Base-by-base conservation (phyloP, 1,140 invertebrate species). In the Plectrocnemia conspersa region DNA sequence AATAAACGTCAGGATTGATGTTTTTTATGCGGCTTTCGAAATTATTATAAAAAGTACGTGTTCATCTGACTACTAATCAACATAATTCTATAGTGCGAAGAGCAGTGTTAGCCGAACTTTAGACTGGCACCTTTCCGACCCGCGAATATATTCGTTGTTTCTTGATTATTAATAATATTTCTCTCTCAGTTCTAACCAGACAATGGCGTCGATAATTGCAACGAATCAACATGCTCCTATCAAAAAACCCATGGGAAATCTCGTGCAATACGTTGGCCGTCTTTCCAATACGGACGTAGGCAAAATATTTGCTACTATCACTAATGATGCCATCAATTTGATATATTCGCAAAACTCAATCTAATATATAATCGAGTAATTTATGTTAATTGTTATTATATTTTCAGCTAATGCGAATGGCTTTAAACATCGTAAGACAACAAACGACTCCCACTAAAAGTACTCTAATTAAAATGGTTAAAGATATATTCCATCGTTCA, bases 401-500 rank as follows among this genome's bases (percentile, higher is more conserved):
- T 3, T 23, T 11, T 42, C 32, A 60, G 58, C 36, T 52, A 10
- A 40, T 60, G 16, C 23, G 35, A n/a, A 7, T 32, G 7, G 13
- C 48, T 19, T 21, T 60, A 16, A 52, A 38, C 2, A 24, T 23
- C 19, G 18, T 56, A 2, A 21, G 29, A 9, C 27, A 21, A 16
- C 10, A 32, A 5, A 38, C 52, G 5, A 18, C 18, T 48, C 42
- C 53, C 0, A 44, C 53, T n/a, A 18, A 16, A 6, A 47, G 40
- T 22, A 38, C 69, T 16, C 35, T 66, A 13, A 63, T 63, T 16
- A 58, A 61, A 19, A 25, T 69, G n/a, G 62, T 63, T 27, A 59
- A 67, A 22, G 66, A 70, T 53, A 47, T 71, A 21, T 45, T 52
- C 0, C 65, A 68, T 52, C 63, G 69, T 19, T 56, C 59, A 25